phyloP scores from a whole-genome alignment of 2,797 vertebrate species.

The Botia almorhae region DNA sequence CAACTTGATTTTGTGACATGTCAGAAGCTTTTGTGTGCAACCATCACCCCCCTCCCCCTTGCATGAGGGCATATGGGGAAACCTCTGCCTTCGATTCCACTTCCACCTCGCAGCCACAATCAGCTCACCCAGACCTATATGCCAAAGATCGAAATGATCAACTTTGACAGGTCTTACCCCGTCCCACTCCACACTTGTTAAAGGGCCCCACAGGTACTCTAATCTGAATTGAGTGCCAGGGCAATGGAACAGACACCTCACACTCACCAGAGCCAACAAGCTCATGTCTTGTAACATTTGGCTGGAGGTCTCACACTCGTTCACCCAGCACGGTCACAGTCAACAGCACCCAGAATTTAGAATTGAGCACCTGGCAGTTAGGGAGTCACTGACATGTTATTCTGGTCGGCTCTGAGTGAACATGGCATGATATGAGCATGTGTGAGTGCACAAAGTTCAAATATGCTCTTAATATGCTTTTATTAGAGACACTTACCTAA shows the following conservation, averaged over 20 bases:
- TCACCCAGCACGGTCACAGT: constrained; percentile 53
- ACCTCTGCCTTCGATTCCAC: constrained; percentile 64
- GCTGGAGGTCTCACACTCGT: constrained; percentile 46
- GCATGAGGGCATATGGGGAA: constrained; percentile 14
- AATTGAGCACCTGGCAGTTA: constrained; percentile 5
- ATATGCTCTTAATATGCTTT: neutral
- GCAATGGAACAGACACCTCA: constrained; percentile 31
- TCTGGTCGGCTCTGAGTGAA: constrained; percentile 4
- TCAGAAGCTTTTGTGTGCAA: constrained; percentile 75
- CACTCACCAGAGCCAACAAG: constrained; percentile 37
- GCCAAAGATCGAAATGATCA: constrained; percentile 73
- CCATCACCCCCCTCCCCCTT: constrained; percentile 69
- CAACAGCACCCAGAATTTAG: constrained; percentile 2
- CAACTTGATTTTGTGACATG: constrained; percentile 80
- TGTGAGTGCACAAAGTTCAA: neutral
- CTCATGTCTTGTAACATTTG: constrained; percentile 41
- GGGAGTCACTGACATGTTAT: constrained; percentile 30
- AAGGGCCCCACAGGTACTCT: constrained; percentile 52
- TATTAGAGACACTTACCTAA: neutral
- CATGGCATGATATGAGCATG: neutral
- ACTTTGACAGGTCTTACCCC: constrained; percentile 71
- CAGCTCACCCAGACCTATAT: constrained; percentile 69
- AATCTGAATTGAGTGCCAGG: constrained; percentile 56
- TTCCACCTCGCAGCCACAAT: neutral
- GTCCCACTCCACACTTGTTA: constrained; percentile 51